Conservation (phyloP, 2,888 invertebrate species). For the Ischnura elegans region DNA sequence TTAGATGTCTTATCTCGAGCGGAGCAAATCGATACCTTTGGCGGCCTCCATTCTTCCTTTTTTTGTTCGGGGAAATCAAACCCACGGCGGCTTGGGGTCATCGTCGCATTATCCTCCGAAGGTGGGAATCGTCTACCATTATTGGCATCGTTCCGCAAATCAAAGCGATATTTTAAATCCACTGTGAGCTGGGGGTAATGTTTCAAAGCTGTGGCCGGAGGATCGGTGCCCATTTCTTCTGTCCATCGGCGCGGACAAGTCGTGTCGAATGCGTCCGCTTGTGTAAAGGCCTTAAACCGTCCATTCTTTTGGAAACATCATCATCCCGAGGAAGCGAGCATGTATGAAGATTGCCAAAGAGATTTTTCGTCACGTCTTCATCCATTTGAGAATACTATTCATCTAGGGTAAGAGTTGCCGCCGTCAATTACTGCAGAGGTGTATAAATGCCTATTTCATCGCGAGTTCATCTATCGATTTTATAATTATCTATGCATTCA, state of each 20-base stretch:
- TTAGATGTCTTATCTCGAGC: not conserved
- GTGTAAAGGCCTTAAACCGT: not conserved
- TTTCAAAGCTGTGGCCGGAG: not conserved
- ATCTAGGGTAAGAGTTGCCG: too few relatives aligned
- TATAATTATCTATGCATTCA: too few relatives aligned
- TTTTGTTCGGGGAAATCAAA: slow-evolving; percentile 16
- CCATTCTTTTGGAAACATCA: not conserved
- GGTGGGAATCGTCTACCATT: not conserved
- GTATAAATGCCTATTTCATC: too few relatives aligned
- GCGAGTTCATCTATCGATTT: too few relatives aligned
- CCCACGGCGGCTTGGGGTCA: not conserved
- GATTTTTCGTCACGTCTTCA: too few relatives aligned
- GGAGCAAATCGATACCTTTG: not conserved
- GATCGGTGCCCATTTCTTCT: not conserved
- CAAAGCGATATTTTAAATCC: slow-evolving; percentile 26
- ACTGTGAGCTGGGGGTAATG: not conserved
- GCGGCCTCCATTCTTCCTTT: not conserved
- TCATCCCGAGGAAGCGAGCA: not conserved
- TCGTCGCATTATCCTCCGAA: not conserved
- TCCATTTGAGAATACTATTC: too few relatives aligned
- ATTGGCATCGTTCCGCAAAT: slow-evolving; percentile 4
- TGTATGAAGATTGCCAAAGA: too few relatives aligned
- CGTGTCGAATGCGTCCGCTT: not conserved
- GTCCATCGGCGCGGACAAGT: not conserved
- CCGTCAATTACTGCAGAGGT: too few relatives aligned